A percentile compares a stretch with the other conserved stretches of the same genome.
These are phyloP conservation scores for Pyrgilauda ruficollis DNA, from an alignment of 2,113 vertebrate genomes.

Conservation along the genomic window DNA sequence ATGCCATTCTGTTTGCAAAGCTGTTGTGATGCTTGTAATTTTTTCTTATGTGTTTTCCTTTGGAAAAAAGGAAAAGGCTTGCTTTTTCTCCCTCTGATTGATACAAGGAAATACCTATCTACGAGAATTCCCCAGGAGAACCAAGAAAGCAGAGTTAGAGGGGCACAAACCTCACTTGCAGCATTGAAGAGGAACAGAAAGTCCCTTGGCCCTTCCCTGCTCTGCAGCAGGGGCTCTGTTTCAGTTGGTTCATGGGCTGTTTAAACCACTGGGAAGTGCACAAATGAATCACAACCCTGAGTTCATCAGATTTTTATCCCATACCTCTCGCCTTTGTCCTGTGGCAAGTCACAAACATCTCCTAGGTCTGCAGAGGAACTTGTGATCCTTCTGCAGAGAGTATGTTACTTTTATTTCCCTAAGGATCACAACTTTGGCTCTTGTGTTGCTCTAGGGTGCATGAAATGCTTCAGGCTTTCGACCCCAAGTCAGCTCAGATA, in stretches of 20 bases:
- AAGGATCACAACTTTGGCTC: neutral
- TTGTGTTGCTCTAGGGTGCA: neutral
- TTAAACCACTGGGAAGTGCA: neutral
- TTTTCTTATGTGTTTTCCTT: neutral
- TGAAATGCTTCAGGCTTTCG: neutral
- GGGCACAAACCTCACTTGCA: neutral
- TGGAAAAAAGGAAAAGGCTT: neutral
- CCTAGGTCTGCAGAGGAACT: neutral
- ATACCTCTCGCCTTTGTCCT: neutral
- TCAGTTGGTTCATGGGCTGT: neutral
- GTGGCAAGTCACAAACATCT: slow-evolving; percentile 7
- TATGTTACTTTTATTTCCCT: neutral
- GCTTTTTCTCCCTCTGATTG: neutral
- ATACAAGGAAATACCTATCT: neutral
- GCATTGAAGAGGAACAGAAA: neutral
- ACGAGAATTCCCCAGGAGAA: neutral
- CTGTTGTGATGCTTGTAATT: neutral
- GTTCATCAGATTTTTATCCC: neutral
- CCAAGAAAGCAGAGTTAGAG: neutral
- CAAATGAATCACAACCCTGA: neutral
- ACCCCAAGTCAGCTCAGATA: slow-evolving; percentile 40
- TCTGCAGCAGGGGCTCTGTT: neutral
- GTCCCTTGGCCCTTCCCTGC: neutral
- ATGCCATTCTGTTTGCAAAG: slow-evolving; percentile 10
- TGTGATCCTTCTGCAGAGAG: neutral